Evolutionary conservation across 92 coral and sea anemone genomes (phyloP).

Genomic region (Bergia puertoricense): DNA sequence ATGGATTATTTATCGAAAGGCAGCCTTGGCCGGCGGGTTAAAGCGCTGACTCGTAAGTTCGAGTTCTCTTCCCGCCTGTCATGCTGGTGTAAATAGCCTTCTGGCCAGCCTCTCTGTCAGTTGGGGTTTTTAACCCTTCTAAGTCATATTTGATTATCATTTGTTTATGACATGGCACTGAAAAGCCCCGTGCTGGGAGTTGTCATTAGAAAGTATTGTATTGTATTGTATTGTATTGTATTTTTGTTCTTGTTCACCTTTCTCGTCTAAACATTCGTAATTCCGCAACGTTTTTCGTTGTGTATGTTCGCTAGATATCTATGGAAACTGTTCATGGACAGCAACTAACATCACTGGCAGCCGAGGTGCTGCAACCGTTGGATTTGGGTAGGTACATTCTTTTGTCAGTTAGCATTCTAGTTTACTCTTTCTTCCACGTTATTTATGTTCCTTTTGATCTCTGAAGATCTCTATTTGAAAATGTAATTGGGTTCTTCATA

Average conservation of each 20-base stretch:
- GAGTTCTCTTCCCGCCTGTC: too few relatives aligned
- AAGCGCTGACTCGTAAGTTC: too few relatives aligned
- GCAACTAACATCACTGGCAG: constrained; percentile 77
- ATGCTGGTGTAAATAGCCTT: too few relatives aligned
- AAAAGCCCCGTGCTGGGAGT: too few relatives aligned
- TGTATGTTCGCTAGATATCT: constrained; percentile 60
- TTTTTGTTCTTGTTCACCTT: background rate
- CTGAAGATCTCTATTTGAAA: background rate
- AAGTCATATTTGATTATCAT: too few relatives aligned
- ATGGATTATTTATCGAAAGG: too few relatives aligned
- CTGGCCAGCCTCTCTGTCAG: too few relatives aligned
- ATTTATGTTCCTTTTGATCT: background rate
- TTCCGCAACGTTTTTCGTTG: background rate
- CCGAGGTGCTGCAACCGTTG: constrained; percentile 85
- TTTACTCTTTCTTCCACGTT: background rate
- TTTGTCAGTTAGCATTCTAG: background rate
- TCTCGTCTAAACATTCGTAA: background rate
- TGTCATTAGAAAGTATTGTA: too few relatives aligned
- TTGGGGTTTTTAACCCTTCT: too few relatives aligned
- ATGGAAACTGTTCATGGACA: constrained; percentile 88
- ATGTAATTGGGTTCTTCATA: background rate
- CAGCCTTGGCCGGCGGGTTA: too few relatives aligned
- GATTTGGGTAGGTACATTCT: constrained; percentile 75
- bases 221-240: too few relatives aligned
- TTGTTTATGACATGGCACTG: too few relatives aligned